Percentiles rank a stretch among this genome's conserved stretches.
These are phyloP conservation scores for Coelopa pilipes DNA, from an alignment of 2,888 invertebrate species.

Conservation along the genomic window DNA sequence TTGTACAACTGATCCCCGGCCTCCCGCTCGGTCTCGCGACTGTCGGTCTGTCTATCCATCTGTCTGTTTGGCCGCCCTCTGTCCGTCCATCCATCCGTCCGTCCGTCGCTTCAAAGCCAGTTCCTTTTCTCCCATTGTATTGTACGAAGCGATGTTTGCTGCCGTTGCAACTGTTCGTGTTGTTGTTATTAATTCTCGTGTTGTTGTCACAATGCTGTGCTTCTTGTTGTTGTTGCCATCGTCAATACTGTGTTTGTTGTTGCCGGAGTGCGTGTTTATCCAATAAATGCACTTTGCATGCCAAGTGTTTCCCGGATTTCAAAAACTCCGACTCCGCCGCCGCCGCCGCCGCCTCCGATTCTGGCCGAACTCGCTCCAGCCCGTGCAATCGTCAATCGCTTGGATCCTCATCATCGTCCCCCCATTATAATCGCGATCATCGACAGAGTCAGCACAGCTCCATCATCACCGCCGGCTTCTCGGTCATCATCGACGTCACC, in stretches of 20 bases:
- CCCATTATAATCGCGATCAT: not conserved
- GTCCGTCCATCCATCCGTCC: not conserved
- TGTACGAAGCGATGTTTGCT: too few species aligned
- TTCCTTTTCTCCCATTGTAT: not conserved
- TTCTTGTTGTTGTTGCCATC: constrained; percentile 6
- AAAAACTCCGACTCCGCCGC: constrained; percentile 9
- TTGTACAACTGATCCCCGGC: not conserved
- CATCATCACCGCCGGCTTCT: not conserved
- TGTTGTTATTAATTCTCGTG: constrained; percentile 1
- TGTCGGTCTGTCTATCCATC: not conserved
- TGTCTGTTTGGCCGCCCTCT: not conserved
- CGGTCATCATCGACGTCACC: too few species aligned
- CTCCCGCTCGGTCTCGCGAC: not conserved
- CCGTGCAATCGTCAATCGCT: not conserved
- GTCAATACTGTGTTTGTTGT: not conserved
- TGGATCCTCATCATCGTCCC: not conserved
- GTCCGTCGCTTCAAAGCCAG: not conserved
- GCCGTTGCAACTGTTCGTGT: not conserved
- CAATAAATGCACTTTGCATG: constrained; percentile 33
- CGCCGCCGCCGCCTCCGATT: too few species aligned
- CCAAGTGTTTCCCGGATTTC: constrained; percentile 10
- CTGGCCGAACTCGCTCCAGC: constrained; percentile 22
- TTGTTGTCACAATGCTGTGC: not conserved
- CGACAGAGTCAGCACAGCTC: not conserved
- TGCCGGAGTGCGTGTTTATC: constrained; percentile 12